Evolutionary conservation across 2,113 vertebrate species (phyloP), one percentile per base, ranked within the genome.

Genomic region (Myrmophylax atrothorax): DNA sequence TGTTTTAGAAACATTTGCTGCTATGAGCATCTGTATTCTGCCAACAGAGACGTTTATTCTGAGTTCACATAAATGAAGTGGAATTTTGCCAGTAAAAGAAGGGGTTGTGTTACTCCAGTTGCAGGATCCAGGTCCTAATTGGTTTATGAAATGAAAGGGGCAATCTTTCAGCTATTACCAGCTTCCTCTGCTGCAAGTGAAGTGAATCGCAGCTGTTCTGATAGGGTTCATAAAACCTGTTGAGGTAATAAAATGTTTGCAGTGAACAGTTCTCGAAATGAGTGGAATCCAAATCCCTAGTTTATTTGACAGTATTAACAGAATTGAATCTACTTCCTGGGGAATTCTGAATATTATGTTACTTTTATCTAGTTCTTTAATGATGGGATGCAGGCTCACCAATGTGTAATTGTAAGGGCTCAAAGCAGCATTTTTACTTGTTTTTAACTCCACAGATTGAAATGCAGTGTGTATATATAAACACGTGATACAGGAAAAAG

Each of bases 81-180:
- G 94, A 95, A 94, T 96, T 94, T 70, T 94, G 93, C 96, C 96
- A 96, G 76, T 80, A 84, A 88, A 94, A 89, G 66, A 84, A 86
- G 40, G 84, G 84, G 52, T 89, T 97, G 73, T 93, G 89, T 95
- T 96, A 87, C 84, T 94, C 56, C 28, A 59, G 66, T 96, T 5
- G 31, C 92, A 94, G 69, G 64, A 94, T 93, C 87, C 89, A 91
- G 84, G 80, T 84, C 89, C 87, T 96, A 96, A 93, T 95, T 94
- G 92, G 92, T 96, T 97, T 96, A 94, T 89, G 92, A 96, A 97
- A 96, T 84, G 85, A 94, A 96, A 90, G 93, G 93, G 86, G 88
- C 90, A 95, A 93, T 96, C 93, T 95, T 31, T 92, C 79, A 94
- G 93, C 93, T 93, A 93, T 97, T 97, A 96, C 92, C 88, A 94